phyloP scores from a whole-genome alignment of 2,797 vertebrate genomes.

The Sebastes steindachneri region DNA sequence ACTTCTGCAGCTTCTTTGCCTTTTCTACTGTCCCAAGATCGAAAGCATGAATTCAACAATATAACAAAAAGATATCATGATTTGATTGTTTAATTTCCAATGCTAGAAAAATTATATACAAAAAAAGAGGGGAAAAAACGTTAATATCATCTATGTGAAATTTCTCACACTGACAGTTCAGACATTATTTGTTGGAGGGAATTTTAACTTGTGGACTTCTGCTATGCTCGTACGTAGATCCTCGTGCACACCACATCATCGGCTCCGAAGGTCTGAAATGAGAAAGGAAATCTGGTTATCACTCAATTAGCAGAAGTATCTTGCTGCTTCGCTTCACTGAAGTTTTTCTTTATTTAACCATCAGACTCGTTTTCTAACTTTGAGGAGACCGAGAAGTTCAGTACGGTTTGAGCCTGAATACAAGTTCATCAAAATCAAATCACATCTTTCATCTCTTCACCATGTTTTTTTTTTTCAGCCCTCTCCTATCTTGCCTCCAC shows the following conservation, averaged over 20 bases:
- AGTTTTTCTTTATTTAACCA: not conserved
- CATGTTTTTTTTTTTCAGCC: not conserved
- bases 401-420: too few species aligned
- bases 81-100: conserved; percentile 16
- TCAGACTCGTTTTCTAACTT: not conserved
- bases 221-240: conserved; percentile 90
- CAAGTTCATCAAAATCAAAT: too few species aligned
- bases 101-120: conserved; percentile 35
- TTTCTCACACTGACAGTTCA: not conserved
- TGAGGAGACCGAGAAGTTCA: not conserved
- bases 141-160: not conserved
- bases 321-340: not conserved
- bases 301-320: not conserved
- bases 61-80: not conserved
- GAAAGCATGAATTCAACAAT: not conserved
- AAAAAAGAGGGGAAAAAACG: not conserved
- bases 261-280: conserved; percentile 91
- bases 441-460: not conserved
- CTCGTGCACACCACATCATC: conserved; percentile 95
- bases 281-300: not conserved
- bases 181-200: not conserved
- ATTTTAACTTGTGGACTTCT: not conserved
- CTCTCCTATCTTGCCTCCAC: not conserved
- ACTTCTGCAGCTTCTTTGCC: not conserved
- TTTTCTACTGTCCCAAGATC: not conserved